Evolutionary conservation across 23 tunicate species (phyloP), one percentile per base, ranked within the genome.

Genomic region (Corella eumyota): DNA sequence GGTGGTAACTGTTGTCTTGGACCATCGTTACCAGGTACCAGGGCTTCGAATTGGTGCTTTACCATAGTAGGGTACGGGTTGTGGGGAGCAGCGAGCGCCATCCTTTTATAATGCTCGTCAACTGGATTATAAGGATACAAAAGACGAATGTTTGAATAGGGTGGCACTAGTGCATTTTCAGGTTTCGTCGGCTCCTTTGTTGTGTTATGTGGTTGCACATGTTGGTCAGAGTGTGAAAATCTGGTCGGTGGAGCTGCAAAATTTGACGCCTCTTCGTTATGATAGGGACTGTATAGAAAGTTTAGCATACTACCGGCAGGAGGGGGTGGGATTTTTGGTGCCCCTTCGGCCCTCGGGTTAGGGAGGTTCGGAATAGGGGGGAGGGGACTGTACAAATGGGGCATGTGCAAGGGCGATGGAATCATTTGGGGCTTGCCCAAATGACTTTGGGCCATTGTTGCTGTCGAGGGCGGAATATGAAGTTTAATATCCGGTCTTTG

Each of bases 291-390:
- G 74, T 81, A 72, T 24, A 81, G 36, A 58, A 81, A 60, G 1
- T 68, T 58, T 25, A 81, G 37, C 90, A 81, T 81, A 27, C 90
- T 72, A 13, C 78, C 90, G 50, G 61, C 55, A 6, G 78, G 90
- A 26, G 46, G 36, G 2, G 58, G 30, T 5, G 51, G n/a, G n/a
- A n/a, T n/a, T n/a, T n/a, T n/a, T n/a, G n/a, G n/a, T n/a, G n/a
- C n/a, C n/a, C n/a, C n/a, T n/a, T n/a, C n/a, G n/a, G n/a, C n/a
- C n/a, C n/a, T n/a, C n/a, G n/a, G n/a, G n/a, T n/a, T n/a, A n/a
- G n/a, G n/a, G n/a, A n/a, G n/a, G n/a, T n/a, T n/a, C 6, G 66
- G 57, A 28, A 56, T 62, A 20, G 62, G 61, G 15, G 66, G 52
- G 1, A 35, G 21, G 0, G 81, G 81, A 29, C 44, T 56, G 32